These are phyloP conservation scores for Gymnobelideus leadbeateri DNA, from an alignment of 2,113 vertebrate species.

Conservation along the genomic window DNA sequence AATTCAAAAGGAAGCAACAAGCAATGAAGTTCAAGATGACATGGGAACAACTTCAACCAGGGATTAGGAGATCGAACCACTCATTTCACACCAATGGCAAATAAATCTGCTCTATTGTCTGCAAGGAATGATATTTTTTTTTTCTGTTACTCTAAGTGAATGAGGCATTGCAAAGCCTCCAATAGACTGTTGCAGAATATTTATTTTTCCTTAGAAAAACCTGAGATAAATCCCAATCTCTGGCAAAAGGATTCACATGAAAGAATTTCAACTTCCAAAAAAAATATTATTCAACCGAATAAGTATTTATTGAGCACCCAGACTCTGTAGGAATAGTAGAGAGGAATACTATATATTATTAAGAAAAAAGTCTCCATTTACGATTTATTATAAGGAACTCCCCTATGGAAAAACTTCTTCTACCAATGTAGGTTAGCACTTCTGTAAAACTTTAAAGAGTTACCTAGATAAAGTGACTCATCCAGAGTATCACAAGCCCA, in stretches of 20 bases:
- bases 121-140: background rate
- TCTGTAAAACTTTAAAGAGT: too few species aligned
- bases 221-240: constrained; percentile 28
- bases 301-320: background rate
- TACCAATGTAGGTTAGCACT: background rate
- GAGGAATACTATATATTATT: too few species aligned
- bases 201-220: constrained; percentile 2
- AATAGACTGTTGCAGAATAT: background rate
- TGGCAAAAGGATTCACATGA: background rate
- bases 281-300: background rate
- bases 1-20: constrained; percentile 52
- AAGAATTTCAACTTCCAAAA: constrained; percentile 30
- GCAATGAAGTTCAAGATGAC: background rate
- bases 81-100: constrained; percentile 67
- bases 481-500: background rate
- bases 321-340: background rate
- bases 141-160: background rate
- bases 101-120: constrained; percentile 4
- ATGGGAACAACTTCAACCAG: background rate
- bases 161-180: background rate
- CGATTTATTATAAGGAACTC: background rate
- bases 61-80: background rate
- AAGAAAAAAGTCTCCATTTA: too few species aligned
- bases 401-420: background rate
- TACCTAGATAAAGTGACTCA: background rate